These are phyloP conservation scores for Abramis brama DNA, from an alignment of 2,113 vertebrate species.

Conservation along the genomic window DNA sequence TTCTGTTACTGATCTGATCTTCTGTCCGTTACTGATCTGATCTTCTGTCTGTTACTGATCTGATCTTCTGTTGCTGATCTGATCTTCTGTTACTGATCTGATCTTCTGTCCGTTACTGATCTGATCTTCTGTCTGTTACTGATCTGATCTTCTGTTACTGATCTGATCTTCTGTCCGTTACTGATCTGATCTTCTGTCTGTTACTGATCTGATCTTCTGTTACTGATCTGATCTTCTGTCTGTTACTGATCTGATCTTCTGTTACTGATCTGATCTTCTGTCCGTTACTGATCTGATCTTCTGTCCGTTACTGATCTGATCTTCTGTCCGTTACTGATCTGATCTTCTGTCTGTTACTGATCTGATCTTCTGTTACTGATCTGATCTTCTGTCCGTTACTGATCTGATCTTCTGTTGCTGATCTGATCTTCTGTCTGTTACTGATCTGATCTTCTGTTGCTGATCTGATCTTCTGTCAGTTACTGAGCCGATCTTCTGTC, in stretches of 20 bases:
- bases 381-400: not conserved
- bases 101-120: too few relatives aligned
- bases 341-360: too few relatives aligned
- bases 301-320: not conserved
- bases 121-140: too few relatives aligned
- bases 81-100: too few relatives aligned
- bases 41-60: not conserved
- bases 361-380: too few relatives aligned
- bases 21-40: not conserved
- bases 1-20: not conserved
- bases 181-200: too few relatives aligned
- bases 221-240: too few relatives aligned
- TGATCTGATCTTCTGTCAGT: not conserved
- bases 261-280: not conserved
- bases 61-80: not conserved
- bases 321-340: too few relatives aligned
- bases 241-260: not conserved
- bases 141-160: too few relatives aligned
- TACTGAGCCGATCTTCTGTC: not conserved
- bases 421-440: not conserved
- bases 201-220: too few relatives aligned
- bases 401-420: not conserved
- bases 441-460: not conserved
- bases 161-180: too few relatives aligned
- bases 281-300: not conserved